Base-by-base conservation (phyloP, 2,797 vertebrate species). In the Valencia hispanica region DNA sequence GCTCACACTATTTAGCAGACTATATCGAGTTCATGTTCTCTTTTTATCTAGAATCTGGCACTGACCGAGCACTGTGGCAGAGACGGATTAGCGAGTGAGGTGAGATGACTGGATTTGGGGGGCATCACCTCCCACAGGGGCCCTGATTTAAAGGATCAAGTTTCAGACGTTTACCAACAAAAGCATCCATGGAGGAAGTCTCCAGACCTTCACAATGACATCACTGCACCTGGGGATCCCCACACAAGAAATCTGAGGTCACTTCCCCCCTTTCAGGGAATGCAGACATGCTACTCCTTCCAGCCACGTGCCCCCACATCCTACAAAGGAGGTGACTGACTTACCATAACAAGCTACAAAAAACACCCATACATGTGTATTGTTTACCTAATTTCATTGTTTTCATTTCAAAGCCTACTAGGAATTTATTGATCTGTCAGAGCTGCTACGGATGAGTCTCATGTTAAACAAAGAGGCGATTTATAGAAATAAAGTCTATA, bases 231-330 rank as follows among this genome's bases (percentile, higher is more conserved):
- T 95, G 94, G 95, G 81, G 74, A 77, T 86, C 92, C 82, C 85
- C 83, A 82, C 59, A 85, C 92, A 94, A 94, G 93, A 95, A 95
- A 91, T 86, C 86, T 90, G 91, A 94, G 91, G 93, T 94, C 92
- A 95, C 90, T 92, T 92, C 94, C 93, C 88, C 89, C 84, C 79
- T 89, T 91, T 89, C 82, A 91, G 81, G 72, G 87, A 88, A 85
- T 77, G 83, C 90, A 91, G 88, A 92, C 91, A 82, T 79, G 81
- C 84, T 89, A 81, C 82, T 82, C 84, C 80, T 88, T 86, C 82
- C 84, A 89, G 91, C 86, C 91, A 91, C 84, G 86, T 4, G 88
- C 81, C 84, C 90, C 87, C 85, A 80, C 85, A 75, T 81, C 70
- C 78, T 70, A 59, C 14, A 75, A 61, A 83, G 61, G 47, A 74